These are phyloP conservation scores for Acridotheres tristis DNA, from an alignment of 2,797 vertebrate species.

Conservation along the genomic window DNA sequence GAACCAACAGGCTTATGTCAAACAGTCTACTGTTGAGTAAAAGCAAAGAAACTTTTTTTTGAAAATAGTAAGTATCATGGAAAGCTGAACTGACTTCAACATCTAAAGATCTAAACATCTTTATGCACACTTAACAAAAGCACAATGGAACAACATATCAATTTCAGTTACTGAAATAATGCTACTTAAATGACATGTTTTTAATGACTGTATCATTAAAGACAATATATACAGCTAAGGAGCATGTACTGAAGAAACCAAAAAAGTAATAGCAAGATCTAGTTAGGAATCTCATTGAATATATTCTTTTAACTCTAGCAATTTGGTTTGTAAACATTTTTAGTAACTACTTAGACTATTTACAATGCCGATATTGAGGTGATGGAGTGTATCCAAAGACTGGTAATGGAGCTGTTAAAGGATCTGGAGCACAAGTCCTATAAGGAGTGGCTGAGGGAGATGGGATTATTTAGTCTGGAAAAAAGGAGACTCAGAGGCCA, in stretches of 20 bases:
- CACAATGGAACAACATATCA: fast-evolving
- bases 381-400: not conserved
- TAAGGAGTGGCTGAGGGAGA: not conserved
- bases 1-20: not conserved
- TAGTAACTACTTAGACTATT: not conserved
- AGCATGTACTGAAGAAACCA: not conserved
- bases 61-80: not conserved
- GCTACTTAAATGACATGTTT: not conserved
- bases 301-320: not conserved
- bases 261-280: not conserved
- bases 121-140: not conserved
- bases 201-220: not conserved
- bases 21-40: not conserved
- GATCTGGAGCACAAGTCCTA: not conserved
- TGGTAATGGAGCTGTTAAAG: not conserved
- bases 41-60: not conserved
- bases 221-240: not conserved
- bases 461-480: not conserved
- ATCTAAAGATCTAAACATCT: not conserved
- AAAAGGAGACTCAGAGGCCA: not conserved
- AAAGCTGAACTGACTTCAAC: not conserved
- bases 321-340: not conserved
- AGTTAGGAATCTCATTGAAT: not conserved
- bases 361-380: not conserved
- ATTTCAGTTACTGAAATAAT: not conserved